Conservation (phyloP, 2,797 vertebrate genomes). For the Enteromius anoplus region DNA sequence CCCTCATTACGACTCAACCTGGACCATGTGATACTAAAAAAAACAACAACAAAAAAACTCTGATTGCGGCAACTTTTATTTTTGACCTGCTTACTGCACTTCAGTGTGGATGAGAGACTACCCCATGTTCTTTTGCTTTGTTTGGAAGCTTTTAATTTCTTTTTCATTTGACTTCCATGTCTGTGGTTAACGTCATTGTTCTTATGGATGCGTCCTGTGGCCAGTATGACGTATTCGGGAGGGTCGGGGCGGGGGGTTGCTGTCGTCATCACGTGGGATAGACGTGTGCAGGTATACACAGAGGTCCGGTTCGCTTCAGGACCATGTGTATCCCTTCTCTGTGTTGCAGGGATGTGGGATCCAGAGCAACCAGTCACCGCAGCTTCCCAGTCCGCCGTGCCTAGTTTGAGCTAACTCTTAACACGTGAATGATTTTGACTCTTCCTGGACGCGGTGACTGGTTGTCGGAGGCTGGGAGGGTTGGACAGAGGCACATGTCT, state of each 20-base stretch:
- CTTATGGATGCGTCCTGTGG: conserved; percentile 86
- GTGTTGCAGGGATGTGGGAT: conserved; percentile 63
- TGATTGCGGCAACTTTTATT: conserved; percentile 78
- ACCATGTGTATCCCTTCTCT: conserved; percentile 62
- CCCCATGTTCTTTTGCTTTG: conserved; percentile 61
- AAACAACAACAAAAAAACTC: conserved; percentile 59
- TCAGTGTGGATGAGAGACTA: conserved; percentile 87
- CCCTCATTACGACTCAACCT: conserved; percentile 88
- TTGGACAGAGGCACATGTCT: conserved; percentile 86
- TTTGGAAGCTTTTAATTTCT: conserved; percentile 66
- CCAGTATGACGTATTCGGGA: conserved; percentile 66
- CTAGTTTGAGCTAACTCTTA: conserved; percentile 32
- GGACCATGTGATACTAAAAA: conserved; percentile 92
- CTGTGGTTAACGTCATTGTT: conserved; percentile 76
- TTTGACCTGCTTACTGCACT: conserved; percentile 84
- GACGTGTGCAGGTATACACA: conserved; percentile 82
- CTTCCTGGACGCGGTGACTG: conserved; percentile 72
- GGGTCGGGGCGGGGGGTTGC: conserved; percentile 69
- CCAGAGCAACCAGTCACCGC: conserved; percentile 57
- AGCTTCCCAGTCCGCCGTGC: not conserved
- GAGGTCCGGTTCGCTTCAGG: conserved; percentile 47
- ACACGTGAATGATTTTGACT: conserved; percentile 9
- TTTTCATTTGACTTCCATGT: conserved; percentile 72
- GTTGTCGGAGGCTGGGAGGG: conserved; percentile 74
- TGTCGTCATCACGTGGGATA: conserved; percentile 75